Evolutionary conservation across 2,888 invertebrate genomes (phyloP).

Genomic region (Mythimna loreyi): DNA sequence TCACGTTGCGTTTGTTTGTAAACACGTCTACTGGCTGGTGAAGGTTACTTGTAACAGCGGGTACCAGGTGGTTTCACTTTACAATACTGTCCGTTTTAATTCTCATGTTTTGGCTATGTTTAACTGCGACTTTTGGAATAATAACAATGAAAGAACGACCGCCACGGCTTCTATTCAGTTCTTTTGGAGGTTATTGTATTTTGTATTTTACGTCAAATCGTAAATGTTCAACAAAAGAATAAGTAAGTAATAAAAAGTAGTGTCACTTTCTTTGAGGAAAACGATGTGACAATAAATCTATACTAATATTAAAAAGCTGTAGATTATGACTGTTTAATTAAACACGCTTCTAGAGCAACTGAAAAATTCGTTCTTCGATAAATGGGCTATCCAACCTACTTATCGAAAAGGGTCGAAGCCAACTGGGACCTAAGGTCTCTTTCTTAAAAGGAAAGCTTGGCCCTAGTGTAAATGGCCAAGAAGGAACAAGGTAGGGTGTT

Average conservation of each 20-base stretch:
- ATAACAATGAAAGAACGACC: conserved; percentile 2
- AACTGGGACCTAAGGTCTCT: too few relatives aligned
- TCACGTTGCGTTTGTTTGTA: conserved; percentile 81
- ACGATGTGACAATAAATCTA: neutral
- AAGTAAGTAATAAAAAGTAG: neutral
- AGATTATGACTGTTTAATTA: too few relatives aligned
- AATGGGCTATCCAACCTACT: too few relatives aligned
- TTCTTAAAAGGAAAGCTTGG: too few relatives aligned
- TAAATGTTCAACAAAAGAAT: conserved; percentile 1
- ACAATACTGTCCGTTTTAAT: conserved; percentile 46
- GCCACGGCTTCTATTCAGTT: conserved; percentile 5
- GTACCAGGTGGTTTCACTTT: conserved; percentile 60
- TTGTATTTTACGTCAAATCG: neutral
- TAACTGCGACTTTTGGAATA: neutral
- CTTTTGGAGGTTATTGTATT: neutral
- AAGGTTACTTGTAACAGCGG: conserved; percentile 71
- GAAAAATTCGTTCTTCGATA: too few relatives aligned
- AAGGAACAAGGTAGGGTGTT: too few relatives aligned
- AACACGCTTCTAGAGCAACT: too few relatives aligned
- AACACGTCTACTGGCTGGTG: conserved; percentile 72
- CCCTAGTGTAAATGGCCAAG: too few relatives aligned
- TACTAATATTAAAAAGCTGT: too few relatives aligned
- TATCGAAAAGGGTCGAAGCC: too few relatives aligned
- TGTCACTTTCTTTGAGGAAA: conserved; percentile 2
- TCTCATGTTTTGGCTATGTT: conserved; percentile 52